Conservation (phyloP, 2,113 vertebrate genomes). For the Mesembrinibis cayennensis region DNA sequence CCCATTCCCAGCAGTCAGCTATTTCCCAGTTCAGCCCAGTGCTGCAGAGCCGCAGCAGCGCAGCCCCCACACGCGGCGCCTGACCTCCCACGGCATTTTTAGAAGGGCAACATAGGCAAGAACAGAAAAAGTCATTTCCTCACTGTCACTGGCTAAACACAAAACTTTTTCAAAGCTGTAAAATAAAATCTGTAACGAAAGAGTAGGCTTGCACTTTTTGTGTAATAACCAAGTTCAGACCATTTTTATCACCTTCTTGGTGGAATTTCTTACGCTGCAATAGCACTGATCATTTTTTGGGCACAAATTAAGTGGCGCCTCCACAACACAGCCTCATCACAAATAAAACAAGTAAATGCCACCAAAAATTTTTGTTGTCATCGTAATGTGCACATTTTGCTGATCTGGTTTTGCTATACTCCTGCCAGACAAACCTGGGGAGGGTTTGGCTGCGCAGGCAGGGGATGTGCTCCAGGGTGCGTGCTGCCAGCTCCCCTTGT, state of each 20-base stretch:
- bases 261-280: neutral
- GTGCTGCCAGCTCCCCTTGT: neutral
- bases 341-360: neutral
- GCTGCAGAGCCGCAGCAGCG: neutral
- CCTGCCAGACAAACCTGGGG: neutral
- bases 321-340: neutral
- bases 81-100: neutral
- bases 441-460: neutral
- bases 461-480: neutral
- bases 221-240: neutral
- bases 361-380: too few relatives aligned
- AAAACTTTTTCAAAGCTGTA: neutral
- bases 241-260: neutral
- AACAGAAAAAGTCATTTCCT: neutral
- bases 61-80: accelerated
- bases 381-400: neutral
- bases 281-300: neutral
- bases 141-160: neutral
- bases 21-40: neutral
- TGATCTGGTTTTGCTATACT: neutral
- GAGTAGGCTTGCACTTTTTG: neutral
- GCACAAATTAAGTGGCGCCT: neutral
- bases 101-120: neutral
- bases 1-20: neutral
- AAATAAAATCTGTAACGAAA: neutral